These are phyloP conservation scores for Marisa cornuarietis DNA, from an alignment of 1,140 invertebrate genomes.

Conservation along the genomic window DNA sequence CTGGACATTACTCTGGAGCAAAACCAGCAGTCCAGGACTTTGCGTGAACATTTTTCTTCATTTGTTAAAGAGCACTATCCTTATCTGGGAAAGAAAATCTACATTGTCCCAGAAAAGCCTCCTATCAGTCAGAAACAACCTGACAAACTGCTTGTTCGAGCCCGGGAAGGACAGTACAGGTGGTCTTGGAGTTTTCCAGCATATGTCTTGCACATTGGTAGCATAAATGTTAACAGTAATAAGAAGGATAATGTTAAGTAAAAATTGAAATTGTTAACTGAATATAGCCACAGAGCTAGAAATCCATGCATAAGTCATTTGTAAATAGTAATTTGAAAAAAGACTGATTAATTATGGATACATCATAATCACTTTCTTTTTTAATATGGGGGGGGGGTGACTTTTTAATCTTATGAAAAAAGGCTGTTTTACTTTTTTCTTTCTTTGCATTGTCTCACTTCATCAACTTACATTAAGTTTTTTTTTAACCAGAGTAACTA, in stretches of 20 bases:
- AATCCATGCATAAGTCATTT: not conserved
- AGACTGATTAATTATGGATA: not conserved
- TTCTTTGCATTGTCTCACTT: not conserved
- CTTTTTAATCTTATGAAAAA: not conserved
- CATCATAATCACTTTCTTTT: not conserved
- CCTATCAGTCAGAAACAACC: conserved; percentile 19
- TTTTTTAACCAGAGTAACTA: not conserved
- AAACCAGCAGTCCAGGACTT: not conserved
- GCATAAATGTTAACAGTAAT: not conserved
- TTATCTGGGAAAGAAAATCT: not conserved
- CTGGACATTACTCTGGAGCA: not conserved
- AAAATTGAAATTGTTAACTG: not conserved
- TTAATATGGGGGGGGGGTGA: not conserved
- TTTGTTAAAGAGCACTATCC: not conserved
- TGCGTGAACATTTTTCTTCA: not conserved
- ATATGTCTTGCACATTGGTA: not conserved
- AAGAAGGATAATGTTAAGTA: not conserved
- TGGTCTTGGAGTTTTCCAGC: not conserved
- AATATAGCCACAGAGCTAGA: not conserved
- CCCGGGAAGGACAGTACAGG: conserved; percentile 15
- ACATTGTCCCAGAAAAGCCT: conserved; percentile 9
- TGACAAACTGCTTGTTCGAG: conserved; percentile 17
- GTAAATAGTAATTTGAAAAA: too few species aligned
- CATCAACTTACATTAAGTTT: not conserved
- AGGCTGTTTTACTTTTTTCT: not conserved